Evolutionary conservation across 2,888 invertebrate species (phyloP).

Genomic region (Amphimallon solstitiale): DNA sequence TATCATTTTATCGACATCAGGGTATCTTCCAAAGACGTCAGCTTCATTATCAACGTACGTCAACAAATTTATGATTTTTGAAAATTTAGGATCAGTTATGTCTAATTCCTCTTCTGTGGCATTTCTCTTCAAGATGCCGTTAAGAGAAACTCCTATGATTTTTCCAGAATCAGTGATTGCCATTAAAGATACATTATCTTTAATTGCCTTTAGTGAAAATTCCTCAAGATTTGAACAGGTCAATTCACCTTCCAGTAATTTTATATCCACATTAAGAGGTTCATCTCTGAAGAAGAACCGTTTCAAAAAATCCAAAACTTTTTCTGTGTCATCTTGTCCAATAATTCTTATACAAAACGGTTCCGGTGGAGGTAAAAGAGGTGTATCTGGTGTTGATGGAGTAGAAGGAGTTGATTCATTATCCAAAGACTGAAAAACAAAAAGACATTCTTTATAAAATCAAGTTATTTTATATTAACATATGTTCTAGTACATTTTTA

Average conservation of each 20-base stretch:
- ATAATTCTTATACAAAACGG: conserved; percentile 64
- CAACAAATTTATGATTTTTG: conserved; percentile 71
- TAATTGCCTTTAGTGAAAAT: conserved; percentile 68
- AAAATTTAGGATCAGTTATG: conserved; percentile 71
- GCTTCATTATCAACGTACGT: conserved; percentile 68
- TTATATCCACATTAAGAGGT: conserved; percentile 72
- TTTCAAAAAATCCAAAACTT: conserved; percentile 67
- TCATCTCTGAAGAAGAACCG: conserved; percentile 79
- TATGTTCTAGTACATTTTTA: no score
- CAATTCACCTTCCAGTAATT: conserved; percentile 70
- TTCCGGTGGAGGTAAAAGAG: conserved; percentile 43
- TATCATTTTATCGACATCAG: conserved; percentile 66
- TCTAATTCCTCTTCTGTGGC: conserved; percentile 60
- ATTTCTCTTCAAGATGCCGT: conserved; percentile 57
- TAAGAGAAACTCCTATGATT: conserved; percentile 63
- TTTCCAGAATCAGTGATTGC: conserved; percentile 70
- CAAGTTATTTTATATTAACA: background rate
- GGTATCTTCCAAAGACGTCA: conserved; percentile 69
- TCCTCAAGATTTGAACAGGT: conserved; percentile 73
- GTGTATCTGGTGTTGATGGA: conserved; percentile 53
- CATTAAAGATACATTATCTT: conserved; percentile 71
- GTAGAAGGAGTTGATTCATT: conserved; percentile 56
- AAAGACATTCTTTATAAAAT: background rate
- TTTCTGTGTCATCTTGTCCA: conserved; percentile 62
- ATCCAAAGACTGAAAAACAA: conserved; percentile 41